phyloP scores from a whole-genome alignment of 1,140 invertebrate genomes.

The Drosophila cardini region DNA sequence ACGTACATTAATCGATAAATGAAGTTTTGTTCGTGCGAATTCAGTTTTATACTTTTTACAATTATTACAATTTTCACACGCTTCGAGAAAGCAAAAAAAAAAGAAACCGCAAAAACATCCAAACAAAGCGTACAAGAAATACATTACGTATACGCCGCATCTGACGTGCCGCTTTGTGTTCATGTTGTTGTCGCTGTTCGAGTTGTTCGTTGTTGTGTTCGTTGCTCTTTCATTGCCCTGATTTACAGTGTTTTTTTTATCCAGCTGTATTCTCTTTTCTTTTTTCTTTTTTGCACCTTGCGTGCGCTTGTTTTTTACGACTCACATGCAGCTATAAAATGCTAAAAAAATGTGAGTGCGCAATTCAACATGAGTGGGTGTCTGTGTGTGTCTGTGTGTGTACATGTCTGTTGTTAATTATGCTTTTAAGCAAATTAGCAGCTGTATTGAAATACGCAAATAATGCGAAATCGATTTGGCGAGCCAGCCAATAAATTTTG shows the following conservation, averaged over 20 bases:
- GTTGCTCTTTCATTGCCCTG: constrained; percentile 53
- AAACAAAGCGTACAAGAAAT: constrained; percentile 48
- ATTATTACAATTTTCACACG: constrained; percentile 40
- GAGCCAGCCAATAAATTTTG: constrained; percentile 67
- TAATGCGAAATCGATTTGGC: constrained; percentile 75
- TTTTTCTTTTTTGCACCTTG: constrained; percentile 60
- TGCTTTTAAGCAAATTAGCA: constrained; percentile 82
- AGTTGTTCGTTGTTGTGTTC: constrained; percentile 28
- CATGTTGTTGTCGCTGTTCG: constrained; percentile 25
- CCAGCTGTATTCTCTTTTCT: constrained; percentile 39
- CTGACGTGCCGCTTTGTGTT: constrained; percentile 30
- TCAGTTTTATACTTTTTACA: constrained; percentile 7
- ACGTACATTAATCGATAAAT: constrained; percentile 39
- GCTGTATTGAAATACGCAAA: constrained; percentile 68
- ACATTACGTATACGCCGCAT: constrained; percentile 66
- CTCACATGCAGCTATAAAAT: constrained; percentile 68
- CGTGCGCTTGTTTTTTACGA: constrained; percentile 68
- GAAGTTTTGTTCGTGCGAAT: constrained; percentile 18
- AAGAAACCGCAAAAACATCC: constrained; percentile 44
- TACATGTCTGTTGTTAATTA: constrained; percentile 67
- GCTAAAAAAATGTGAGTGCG: constrained; percentile 8
- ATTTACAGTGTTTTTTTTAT: constrained; percentile 64
- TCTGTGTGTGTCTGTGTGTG: constrained; percentile 1
- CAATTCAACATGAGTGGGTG: neutral
- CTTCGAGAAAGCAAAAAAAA: constrained; percentile 22